These are phyloP conservation scores for Tragelaphus imberbis DNA, from an alignment of 2,113 vertebrate genomes.

Conservation along the genomic window DNA sequence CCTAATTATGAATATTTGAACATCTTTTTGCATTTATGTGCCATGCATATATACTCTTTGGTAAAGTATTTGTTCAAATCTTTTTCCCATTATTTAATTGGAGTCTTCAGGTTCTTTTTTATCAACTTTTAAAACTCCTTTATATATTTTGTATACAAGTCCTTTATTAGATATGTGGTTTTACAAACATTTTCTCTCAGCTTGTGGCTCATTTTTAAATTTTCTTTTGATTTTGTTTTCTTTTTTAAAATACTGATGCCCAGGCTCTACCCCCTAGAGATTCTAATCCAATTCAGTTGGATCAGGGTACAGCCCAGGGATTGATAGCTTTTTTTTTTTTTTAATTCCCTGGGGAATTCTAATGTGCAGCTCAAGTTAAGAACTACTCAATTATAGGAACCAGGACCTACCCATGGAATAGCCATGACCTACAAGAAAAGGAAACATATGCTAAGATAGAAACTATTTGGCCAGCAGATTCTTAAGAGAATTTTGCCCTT, in stretches of 20 bases:
- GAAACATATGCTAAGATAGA: not conserved
- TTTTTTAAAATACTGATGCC: not conserved
- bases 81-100: not conserved
- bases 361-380: not conserved
- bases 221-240: not conserved
- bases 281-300: not conserved
- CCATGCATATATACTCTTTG: not conserved
- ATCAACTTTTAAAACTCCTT: not conserved
- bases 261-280: not conserved
- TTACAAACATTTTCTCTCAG: not conserved
- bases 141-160: not conserved
- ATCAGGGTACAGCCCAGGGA: not conserved
- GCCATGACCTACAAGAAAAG: not conserved
- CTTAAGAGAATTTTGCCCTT: not conserved
- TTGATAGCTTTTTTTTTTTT: not conserved
- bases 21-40: not conserved
- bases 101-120: not conserved
- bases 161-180: not conserved
- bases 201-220: not conserved
- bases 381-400: not conserved
- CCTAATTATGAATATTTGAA: not conserved
- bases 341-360: not conserved
- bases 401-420: not conserved
- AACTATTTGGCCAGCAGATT: not conserved
- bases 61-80: not conserved